These are phyloP conservation scores for Parnassius orleans DNA, from an alignment of 2,888 invertebrate genomes.

Conservation along the genomic window DNA sequence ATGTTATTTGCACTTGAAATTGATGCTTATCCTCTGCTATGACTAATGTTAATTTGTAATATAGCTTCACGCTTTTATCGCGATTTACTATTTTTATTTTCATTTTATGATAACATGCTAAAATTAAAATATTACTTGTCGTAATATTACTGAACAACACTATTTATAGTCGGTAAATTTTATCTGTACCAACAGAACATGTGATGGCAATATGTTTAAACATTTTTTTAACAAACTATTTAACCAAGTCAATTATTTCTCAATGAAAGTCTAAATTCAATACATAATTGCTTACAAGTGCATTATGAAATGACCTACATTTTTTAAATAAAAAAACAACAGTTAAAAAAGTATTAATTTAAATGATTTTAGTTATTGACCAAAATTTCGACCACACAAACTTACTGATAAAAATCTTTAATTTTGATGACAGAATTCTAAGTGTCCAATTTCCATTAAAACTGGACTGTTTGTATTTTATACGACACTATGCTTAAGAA, in stretches of 20 bases:
- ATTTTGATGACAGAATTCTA: conserved; percentile 1
- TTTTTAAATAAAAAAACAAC: conserved; percentile 4
- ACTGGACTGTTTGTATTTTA: conserved; percentile 7
- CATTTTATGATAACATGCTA: conserved; percentile 6
- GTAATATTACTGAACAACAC: conserved; percentile 11
- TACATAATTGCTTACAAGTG: no score
- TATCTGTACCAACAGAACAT: neutral
- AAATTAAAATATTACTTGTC: neutral
- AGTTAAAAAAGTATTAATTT: conserved; percentile 1
- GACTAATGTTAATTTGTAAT: conserved; percentile 23
- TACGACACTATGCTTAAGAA: conserved; percentile 8
- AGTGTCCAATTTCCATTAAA: conserved; percentile 5
- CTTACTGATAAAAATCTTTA: neutral
- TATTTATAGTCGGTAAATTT: conserved; percentile 30
- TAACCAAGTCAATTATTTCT: neutral
- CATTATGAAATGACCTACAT: conserved; percentile 2
- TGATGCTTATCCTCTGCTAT: conserved; percentile 16
- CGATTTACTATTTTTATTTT: conserved; percentile 28
- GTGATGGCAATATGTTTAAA: no score
- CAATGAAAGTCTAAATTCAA: neutral
- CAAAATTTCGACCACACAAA: conserved; percentile 6
- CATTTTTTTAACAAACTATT: no score
- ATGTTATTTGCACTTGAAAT: conserved; percentile 20
- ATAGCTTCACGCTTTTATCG: conserved; percentile 29
- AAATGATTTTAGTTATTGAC: neutral